Conservation (phyloP, 2,888 invertebrate genomes). For the Matsumyia berberina region DNA sequence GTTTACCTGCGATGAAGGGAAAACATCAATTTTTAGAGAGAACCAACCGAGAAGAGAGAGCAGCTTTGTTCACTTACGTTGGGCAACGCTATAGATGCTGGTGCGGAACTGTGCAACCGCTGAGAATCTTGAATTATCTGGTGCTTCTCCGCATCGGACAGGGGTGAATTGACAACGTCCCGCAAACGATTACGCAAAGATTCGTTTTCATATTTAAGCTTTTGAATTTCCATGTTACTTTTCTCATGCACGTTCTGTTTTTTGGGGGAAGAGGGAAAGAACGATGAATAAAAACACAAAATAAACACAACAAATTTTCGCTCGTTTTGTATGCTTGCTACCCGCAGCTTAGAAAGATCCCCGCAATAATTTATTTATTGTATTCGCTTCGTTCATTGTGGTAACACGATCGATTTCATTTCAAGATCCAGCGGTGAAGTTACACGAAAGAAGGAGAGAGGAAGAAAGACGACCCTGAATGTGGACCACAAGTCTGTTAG, state of each 20-base stretch:
- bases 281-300: constrained; percentile 14
- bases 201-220: constrained; percentile 91
- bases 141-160: constrained; percentile 93
- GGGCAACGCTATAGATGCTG: constrained; percentile 89
- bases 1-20: constrained; percentile 79
- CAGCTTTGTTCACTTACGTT: constrained; percentile 81
- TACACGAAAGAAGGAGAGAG: constrained; percentile 22
- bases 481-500: constrained; percentile 58
- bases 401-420: constrained; percentile 79
- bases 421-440: constrained; percentile 61
- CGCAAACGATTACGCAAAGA: constrained; percentile 90
- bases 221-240: constrained; percentile 84
- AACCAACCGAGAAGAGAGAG: constrained; percentile 5
- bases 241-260: constrained; percentile 83
- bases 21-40: neutral
- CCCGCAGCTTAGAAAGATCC: constrained; percentile 40
- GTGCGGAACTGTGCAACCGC: constrained; percentile 91
- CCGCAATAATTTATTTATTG: constrained; percentile 66
- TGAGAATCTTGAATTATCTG: constrained; percentile 90
- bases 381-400: constrained; percentile 76
- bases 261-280: constrained; percentile 21
- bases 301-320: constrained; percentile 2
- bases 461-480: constrained; percentile 64
- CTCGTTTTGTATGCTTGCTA: constrained; percentile 36
- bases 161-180: constrained; percentile 92